Evolutionary conservation across 2,797 vertebrate species (phyloP), one percentile per base, ranked within the genome.

Genomic region (Bradypodion pumilum): DNA sequence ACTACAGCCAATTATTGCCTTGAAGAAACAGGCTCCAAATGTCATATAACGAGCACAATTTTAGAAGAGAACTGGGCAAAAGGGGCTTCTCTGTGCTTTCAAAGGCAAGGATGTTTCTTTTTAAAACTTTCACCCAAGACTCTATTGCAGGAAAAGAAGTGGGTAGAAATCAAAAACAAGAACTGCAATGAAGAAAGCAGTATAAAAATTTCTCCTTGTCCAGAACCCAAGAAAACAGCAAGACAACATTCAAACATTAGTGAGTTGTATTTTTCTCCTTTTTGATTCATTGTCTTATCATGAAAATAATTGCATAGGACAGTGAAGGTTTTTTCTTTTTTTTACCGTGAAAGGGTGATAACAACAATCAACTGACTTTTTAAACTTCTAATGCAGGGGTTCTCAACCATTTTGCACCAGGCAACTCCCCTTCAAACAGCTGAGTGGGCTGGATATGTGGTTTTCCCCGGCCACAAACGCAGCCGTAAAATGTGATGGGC

Each of bases 301-400:
- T 70, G 78, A 76, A 78, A 89, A 76, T 0, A 81, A 87, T 76
- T 25, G 80, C 83, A 76, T 49, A 0, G 60, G 79, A 84, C n/a
- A 3, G 46, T 37, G 10, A 3, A 2, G 49, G 68, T 75, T 77
- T 79, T 8, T 80, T 85, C 84, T 83, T 5, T 78, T 84, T 89
- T 77, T 81, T 66, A 80, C 80, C 5, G 74, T 84, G 5, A 25
- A 49, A n/a, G 29, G 13, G 23, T 1, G 10, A 37, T 29, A 42
- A 23, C 29, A 69, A 44, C 15, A 59, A 49, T 4, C 76, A 88
- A 85, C 46, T 4, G 0, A 6, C 3, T 90, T 1, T 74, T 86
- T 74, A 74, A 63, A 73, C 75, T 86, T 90, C 65, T 32, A 74
- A 21, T 72, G 74, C 82, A 91, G n/a, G n/a, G n/a, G n/a, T n/a